A percentile compares a stretch with the other conserved stretches of the same genome.
phyloP scores from a whole-genome alignment of 92 coral and sea anemone genomes.

The Parazoanthus atlanticus region DNA sequence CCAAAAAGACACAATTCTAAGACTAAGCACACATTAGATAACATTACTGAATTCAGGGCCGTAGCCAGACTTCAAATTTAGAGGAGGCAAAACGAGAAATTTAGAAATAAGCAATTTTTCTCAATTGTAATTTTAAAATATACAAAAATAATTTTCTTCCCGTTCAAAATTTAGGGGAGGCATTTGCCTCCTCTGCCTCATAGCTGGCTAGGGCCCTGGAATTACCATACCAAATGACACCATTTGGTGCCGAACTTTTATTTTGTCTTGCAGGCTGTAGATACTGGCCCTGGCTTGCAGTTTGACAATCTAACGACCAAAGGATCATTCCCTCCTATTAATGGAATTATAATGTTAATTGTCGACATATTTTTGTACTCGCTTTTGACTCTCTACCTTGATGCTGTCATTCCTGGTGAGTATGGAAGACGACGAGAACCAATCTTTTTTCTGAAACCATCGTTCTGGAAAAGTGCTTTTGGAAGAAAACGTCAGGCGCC shows the following conservation, averaged over 20 bases:
- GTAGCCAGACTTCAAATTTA: no score
- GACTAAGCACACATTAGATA: no score
- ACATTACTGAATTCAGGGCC: no score
- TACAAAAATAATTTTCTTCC: no score
- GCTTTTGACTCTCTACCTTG: slow-evolving; percentile 76
- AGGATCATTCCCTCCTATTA: slow-evolving; percentile 63
- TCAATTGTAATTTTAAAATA: no score
- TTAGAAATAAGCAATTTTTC: no score
- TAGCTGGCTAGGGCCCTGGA: no score
- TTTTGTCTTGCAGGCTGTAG: slow-evolving; percentile 59
- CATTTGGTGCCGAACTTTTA: neutral
- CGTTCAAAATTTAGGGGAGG: no score
- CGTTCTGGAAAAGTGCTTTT: slow-evolving; percentile 80
- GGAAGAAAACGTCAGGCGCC: slow-evolving; percentile 4
- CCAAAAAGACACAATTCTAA: no score
- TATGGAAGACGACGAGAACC: slow-evolving; percentile 74
- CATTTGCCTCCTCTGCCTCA: no score
- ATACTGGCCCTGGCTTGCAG: slow-evolving; percentile 57
- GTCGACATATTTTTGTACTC: slow-evolving; percentile 74
- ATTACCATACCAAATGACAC: no score
- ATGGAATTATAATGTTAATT: slow-evolving; percentile 68
- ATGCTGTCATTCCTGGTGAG: slow-evolving; percentile 85
- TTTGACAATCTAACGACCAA: slow-evolving; percentile 66
- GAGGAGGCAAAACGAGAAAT: no score
- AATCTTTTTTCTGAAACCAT: slow-evolving; percentile 66